Conservation (phyloP, 1,140 invertebrate genomes). For the Metopolophium dirhodum region DNA sequence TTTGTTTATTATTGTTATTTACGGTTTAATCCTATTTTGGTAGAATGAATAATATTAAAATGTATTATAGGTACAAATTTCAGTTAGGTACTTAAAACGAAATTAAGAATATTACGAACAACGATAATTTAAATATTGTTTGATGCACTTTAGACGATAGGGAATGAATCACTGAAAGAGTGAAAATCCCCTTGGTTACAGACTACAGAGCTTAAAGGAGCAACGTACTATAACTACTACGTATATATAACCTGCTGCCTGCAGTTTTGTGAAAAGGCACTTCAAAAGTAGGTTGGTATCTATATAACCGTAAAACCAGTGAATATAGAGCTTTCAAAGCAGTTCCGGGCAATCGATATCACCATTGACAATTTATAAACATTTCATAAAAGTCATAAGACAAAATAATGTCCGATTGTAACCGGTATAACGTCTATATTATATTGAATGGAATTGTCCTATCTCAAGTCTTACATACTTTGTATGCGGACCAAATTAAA, state of each 20-base stretch:
- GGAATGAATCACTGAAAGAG: not conserved
- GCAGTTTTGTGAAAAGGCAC: not conserved
- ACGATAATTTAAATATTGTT: not conserved
- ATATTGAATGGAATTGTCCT: not conserved
- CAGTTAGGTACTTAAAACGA: not conserved
- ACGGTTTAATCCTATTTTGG: not conserved
- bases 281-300: constrained; percentile 1
- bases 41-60: not conserved
- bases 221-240: not conserved
- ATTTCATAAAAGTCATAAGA: not conserved
- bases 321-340: not conserved
- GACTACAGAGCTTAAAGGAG: not conserved
- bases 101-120: not conserved
- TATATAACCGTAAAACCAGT: constrained; percentile 7
- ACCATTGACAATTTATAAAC: not conserved
- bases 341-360: not conserved
- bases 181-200: not conserved
- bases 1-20: not conserved
- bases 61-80: not conserved
- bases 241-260: not conserved
- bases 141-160: not conserved
- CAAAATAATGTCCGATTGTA: not conserved
- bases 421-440: not conserved
- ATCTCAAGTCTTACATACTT: not conserved
- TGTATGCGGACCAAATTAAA: not conserved